A percentile compares a stretch with the other conserved stretches of the same genome.
Evolutionary conservation across 1,140 invertebrate species (phyloP).

Genomic region (Phenacoccus solenopsis): DNA sequence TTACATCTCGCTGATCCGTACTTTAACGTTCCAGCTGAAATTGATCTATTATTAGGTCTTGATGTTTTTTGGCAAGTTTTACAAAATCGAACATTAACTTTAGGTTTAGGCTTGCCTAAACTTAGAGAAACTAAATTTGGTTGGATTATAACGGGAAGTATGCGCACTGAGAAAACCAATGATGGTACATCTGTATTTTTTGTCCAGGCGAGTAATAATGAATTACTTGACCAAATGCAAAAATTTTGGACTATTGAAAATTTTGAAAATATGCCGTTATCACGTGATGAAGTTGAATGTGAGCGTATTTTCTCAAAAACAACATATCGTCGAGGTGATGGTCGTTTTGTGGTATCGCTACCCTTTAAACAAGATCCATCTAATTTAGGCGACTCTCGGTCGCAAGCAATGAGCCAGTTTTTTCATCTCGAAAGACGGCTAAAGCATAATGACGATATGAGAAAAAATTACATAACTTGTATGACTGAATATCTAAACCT

Average conservation of each 20-base stretch:
- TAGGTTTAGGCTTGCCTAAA: neutral
- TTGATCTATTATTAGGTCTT: slow-evolving; percentile 21
- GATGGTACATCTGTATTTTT: neutral
- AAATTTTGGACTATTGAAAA: slow-evolving; percentile 9
- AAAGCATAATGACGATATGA: neutral
- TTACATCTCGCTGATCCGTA: slow-evolving; percentile 7
- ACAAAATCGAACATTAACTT: neutral
- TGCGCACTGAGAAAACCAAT: too few species aligned
- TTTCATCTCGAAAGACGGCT: neutral
- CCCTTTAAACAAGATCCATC: neutral
- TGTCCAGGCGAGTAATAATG: neutral
- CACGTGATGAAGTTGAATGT: neutral
- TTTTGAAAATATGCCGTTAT: too few species aligned
- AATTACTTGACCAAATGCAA: neutral
- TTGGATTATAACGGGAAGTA: slow-evolving; percentile 17
- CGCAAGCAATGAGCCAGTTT: neutral
- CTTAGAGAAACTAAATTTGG: neutral
- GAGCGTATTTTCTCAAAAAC: neutral
- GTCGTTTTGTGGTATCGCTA: neutral
- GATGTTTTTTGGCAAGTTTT: neutral
- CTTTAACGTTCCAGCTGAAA: slow-evolving; percentile 7
- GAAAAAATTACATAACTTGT: neutral
- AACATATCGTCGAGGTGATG: neutral
- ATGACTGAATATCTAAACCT: neutral
- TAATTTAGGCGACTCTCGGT: neutral